These are phyloP conservation scores for Mimumesa dahlbomi DNA, from an alignment of 2,888 invertebrate species.

Conservation along the genomic window DNA sequence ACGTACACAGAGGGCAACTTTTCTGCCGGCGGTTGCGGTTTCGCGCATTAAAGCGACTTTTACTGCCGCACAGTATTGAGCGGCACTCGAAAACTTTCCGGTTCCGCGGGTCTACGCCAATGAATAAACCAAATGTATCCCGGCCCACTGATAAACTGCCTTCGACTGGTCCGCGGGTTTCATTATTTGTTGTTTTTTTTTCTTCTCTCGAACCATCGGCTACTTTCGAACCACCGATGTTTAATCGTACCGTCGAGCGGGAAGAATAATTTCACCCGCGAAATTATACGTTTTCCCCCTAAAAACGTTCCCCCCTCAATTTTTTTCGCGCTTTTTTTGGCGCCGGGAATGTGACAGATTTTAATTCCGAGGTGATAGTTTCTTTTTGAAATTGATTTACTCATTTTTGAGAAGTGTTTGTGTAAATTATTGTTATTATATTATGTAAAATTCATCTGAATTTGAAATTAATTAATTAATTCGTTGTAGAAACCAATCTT, in stretches of 20 bases:
- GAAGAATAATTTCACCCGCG: not conserved
- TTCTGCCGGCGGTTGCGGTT: not conserved
- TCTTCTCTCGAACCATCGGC: not conserved
- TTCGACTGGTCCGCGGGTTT: not conserved
- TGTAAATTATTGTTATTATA: too few species aligned
- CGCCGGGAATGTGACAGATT: too few species aligned
- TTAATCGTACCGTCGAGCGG: not conserved
- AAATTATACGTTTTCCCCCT: too few species aligned
- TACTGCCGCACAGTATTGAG: not conserved
- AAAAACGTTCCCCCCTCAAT: too few species aligned
- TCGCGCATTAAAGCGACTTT: constrained; percentile 9
- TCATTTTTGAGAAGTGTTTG: too few species aligned
- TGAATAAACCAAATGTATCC: not conserved
- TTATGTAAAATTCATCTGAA: too few species aligned
- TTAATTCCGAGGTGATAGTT: too few species aligned
- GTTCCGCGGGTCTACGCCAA: not conserved
- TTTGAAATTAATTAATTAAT: too few species aligned
- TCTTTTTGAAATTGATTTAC: too few species aligned
- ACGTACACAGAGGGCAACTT: not conserved
- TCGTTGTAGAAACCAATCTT: not conserved
- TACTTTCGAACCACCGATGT: not conserved
- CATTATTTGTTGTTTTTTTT: not conserved
- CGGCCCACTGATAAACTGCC: not conserved
- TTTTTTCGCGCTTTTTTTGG: too few species aligned
- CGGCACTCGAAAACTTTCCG: constrained; percentile 3